phyloP scores from a whole-genome alignment of 2,113 vertebrate species.

The Eubucco bourcierii region DNA sequence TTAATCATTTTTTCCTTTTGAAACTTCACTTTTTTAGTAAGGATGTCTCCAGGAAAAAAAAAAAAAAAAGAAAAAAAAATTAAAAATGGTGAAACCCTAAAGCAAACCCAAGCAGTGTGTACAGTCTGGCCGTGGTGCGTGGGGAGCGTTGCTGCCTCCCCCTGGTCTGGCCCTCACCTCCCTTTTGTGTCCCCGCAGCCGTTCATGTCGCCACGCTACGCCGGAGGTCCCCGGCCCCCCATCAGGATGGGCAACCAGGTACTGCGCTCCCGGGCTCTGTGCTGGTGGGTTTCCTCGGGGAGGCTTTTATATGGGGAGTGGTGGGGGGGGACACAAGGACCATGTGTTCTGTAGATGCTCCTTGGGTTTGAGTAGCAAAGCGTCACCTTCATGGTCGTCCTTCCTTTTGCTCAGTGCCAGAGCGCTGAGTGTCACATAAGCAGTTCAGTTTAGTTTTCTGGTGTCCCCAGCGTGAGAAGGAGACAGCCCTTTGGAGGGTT shows the following conservation, averaged over 20 bases:
- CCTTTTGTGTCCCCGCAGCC: slow-evolving; percentile 83
- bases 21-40: not conserved
- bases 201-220: slow-evolving; percentile 98
- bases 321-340: not conserved
- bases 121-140: slow-evolving; percentile 38
- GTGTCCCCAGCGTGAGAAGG: too few species aligned
- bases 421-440: not conserved
- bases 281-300: not conserved
- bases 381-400: accelerated
- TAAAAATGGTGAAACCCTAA: too few species aligned
- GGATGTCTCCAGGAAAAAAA: slow-evolving; percentile 19
- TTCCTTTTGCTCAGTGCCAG: not conserved
- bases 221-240: slow-evolving; percentile 94
- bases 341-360: not conserved
- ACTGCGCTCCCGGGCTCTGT: slow-evolving; percentile 17
- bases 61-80: not conserved
- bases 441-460: too few species aligned
- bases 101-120: not conserved
- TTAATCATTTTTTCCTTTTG: slow-evolving; percentile 19
- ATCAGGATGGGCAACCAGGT: slow-evolving; percentile 99
- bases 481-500: too few species aligned
- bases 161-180: slow-evolving; percentile 64
- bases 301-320: not conserved
- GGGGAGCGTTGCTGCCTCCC: slow-evolving; percentile 53
- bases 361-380: not conserved